These are phyloP conservation scores for Lymantria dispar DNA, from an alignment of 2,888 invertebrate species.

Conservation along the genomic window DNA sequence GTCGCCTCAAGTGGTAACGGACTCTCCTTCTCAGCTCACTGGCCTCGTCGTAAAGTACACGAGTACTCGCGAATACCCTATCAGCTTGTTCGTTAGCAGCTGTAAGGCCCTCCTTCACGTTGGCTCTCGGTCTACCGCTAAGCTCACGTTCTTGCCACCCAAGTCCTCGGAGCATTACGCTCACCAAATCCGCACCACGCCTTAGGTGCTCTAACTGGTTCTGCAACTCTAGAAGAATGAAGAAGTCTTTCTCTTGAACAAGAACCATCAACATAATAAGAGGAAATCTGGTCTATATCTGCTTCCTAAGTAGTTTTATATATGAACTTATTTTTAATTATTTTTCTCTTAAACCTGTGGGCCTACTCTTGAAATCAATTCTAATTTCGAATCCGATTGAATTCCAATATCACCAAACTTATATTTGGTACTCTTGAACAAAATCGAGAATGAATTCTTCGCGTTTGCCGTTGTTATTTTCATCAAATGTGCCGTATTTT, in stretches of 20 bases:
- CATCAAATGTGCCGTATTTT: too few species aligned
- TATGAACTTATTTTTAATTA: too few species aligned
- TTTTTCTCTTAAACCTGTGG: too few species aligned
- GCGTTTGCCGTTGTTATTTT: too few species aligned
- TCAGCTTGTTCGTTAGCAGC: constrained; percentile 58
- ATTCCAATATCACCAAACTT: too few species aligned
- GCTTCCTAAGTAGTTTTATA: too few species aligned
- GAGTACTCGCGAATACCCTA: constrained; percentile 62
- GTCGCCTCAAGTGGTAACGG: constrained; percentile 74
- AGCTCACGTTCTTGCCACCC: constrained; percentile 72
- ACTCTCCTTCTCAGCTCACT: constrained; percentile 72
- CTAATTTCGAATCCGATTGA: too few species aligned
- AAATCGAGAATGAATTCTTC: too few species aligned
- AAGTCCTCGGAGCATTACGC: constrained; percentile 63
- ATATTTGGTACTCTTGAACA: too few species aligned
- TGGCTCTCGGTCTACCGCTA: constrained; percentile 41
- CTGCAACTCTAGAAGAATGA: constrained; percentile 41
- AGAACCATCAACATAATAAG: too few species aligned
- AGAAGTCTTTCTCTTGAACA: neutral
- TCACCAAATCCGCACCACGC: constrained; percentile 62
- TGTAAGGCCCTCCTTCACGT: constrained; percentile 31
- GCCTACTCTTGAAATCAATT: too few species aligned
- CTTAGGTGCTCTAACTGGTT: constrained; percentile 52
- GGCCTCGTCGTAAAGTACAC: constrained; percentile 72
- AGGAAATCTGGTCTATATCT: too few species aligned